Percentiles rank a stretch among this genome's conserved stretches.
These are phyloP conservation scores for Meriones unguiculatus DNA, from an alignment of 2,113 vertebrate species.

Conservation along the genomic window DNA sequence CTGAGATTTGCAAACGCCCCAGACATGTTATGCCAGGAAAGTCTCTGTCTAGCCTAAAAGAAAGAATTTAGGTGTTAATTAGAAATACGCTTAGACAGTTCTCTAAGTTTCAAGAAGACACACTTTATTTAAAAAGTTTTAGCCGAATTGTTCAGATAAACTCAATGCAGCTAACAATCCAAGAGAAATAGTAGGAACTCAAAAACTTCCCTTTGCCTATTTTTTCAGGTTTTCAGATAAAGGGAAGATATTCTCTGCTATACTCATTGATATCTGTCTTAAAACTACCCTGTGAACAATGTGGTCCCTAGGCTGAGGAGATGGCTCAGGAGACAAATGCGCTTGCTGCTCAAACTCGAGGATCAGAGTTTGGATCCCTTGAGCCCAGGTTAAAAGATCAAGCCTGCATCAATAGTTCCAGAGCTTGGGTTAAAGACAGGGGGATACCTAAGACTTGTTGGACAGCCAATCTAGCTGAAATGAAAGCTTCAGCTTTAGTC, in stretches of 20 bases:
- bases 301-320: neutral
- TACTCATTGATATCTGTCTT: neutral
- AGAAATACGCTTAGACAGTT: conserved; percentile 39
- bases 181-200: neutral
- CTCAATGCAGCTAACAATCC: neutral
- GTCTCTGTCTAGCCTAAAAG: conserved; percentile 66
- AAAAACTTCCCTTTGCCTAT: neutral
- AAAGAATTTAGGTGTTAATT: conserved; percentile 77
- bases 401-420: too few relatives aligned
- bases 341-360: neutral
- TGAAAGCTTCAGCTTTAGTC: neutral
- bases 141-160: conserved; percentile 4
- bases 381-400: neutral
- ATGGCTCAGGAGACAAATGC: neutral
- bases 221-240: conserved; percentile 31
- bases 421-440: neutral
- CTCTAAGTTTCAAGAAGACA: conserved; percentile 43
- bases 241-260: neutral
- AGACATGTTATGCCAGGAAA: conserved; percentile 76
- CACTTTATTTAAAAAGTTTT: neutral
- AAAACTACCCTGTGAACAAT: neutral
- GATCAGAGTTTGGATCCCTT: neutral
- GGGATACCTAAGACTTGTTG: neutral
- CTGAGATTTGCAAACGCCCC: conserved; percentile 76
- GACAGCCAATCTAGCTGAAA: neutral